Percentiles rank a stretch among this genome's conserved stretches.
phyloP scores from a whole-genome alignment of 2,113 vertebrate genomes.

The Seriola aureovittata region DNA sequence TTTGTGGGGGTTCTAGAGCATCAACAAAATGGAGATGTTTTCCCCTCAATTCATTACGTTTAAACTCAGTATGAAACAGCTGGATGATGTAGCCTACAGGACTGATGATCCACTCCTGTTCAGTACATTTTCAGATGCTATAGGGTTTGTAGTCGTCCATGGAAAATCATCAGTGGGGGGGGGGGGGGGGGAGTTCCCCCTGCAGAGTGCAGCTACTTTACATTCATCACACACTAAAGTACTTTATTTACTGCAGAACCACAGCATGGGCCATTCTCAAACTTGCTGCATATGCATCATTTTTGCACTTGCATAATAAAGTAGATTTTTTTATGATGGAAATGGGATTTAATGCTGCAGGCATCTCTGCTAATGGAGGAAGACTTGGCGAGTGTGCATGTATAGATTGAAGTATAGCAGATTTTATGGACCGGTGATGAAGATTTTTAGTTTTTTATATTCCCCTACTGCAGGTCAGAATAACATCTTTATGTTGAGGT shows the following conservation, averaged over 20 bases:
- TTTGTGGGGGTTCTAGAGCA: neutral
- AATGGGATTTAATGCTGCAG: conserved; percentile 33
- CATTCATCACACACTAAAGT: neutral
- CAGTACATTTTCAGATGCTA: neutral
- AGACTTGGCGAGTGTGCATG: neutral
- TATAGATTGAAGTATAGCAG: neutral
- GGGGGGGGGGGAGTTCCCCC: no score
- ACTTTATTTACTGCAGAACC: conserved; percentile 7
- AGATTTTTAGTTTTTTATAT: neutral
- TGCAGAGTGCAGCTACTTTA: neutral
- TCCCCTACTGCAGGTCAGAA: neutral
- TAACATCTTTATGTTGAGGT: neutral
- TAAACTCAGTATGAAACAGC: neutral
- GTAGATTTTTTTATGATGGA: conserved; percentile 5
- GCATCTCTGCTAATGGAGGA: neutral
- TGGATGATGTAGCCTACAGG: neutral
- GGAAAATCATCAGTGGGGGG: no score
- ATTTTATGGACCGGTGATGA: neutral
- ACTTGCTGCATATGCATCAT: conserved; percentile 37
- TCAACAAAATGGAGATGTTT: neutral
- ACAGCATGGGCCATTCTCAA: conserved; percentile 5
- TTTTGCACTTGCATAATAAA: conserved; percentile 52
- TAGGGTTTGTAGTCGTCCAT: no score
- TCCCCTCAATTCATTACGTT: neutral
- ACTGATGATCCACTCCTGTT: neutral